Evolutionary conservation across 1,140 invertebrate genomes (phyloP).

Genomic region (Cydia splendana): DNA sequence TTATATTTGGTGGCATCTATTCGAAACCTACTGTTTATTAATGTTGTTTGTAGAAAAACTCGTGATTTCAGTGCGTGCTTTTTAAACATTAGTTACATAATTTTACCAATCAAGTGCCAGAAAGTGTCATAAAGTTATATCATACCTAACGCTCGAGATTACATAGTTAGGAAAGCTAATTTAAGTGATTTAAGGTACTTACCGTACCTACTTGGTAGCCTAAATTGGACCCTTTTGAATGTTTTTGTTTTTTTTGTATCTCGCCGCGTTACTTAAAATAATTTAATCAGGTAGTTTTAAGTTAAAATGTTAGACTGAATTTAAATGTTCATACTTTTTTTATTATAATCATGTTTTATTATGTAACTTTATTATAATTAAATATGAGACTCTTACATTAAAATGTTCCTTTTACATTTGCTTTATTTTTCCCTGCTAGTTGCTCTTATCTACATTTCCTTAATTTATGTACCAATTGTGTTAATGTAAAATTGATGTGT

Average conservation of each 20-base stretch:
- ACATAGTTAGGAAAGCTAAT: not conserved
- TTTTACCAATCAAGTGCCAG: not conserved
- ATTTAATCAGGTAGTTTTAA: not conserved
- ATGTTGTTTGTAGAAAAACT: not conserved
- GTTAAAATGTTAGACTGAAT: constrained; percentile 10
- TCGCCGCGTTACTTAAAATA: not conserved
- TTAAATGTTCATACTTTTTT: not conserved
- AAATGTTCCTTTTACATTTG: constrained; percentile 12
- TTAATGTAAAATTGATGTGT: too few relatives aligned
- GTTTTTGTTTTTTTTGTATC: too few relatives aligned
- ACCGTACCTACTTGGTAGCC: too few relatives aligned
- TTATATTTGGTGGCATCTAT: constrained; percentile 82
- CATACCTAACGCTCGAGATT: not conserved
- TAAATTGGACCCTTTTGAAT: too few relatives aligned
- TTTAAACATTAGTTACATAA: not conserved
- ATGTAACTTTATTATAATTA: not conserved
- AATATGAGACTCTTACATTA: not conserved
- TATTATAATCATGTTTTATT: too few relatives aligned
- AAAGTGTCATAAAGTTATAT: not conserved
- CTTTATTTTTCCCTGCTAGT: not conserved
- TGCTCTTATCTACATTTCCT: not conserved
- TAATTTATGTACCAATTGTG: not conserved
- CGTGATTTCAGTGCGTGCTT: not conserved
- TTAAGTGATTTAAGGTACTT: too few relatives aligned
- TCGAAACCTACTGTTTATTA: constrained; percentile 69